Percentiles rank a stretch among this genome's conserved stretches.
Conservation (phyloP, 2,113 vertebrate genomes). For the Salvelinus namaycush region DNA sequence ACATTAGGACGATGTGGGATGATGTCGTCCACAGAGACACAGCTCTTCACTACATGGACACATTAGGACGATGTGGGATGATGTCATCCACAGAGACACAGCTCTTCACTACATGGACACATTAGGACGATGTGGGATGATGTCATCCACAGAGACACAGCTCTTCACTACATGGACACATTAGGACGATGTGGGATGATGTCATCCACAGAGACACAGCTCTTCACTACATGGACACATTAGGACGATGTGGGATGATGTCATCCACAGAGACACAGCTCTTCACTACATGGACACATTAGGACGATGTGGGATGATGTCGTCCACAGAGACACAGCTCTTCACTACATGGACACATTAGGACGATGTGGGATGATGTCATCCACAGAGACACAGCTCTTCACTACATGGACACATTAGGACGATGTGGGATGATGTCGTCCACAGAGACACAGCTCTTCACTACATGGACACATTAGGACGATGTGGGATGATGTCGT, state of each 20-base stretch:
- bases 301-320: neutral
- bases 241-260: conserved; percentile 1
- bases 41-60: conserved; percentile 24
- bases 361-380: neutral
- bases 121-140: conserved; percentile 13
- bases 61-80: conserved; percentile 15
- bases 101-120: conserved; percentile 22
- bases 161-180: conserved; percentile 25
- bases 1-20: too few species aligned
- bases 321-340: neutral
- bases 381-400: neutral
- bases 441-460: neutral
- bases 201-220: too few species aligned
- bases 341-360: neutral
- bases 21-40: neutral
- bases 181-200: conserved; percentile 9
- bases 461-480: conserved; percentile 36
- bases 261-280: too few species aligned
- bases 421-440: neutral
- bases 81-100: too few species aligned
- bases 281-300: conserved; percentile 6
- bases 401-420: neutral
- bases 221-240: conserved; percentile 29
- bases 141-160: too few species aligned
- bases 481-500: neutral